Evolutionary conservation across 2,888 invertebrate species (phyloP).

Genomic region (Mesochorus sp.): DNA sequence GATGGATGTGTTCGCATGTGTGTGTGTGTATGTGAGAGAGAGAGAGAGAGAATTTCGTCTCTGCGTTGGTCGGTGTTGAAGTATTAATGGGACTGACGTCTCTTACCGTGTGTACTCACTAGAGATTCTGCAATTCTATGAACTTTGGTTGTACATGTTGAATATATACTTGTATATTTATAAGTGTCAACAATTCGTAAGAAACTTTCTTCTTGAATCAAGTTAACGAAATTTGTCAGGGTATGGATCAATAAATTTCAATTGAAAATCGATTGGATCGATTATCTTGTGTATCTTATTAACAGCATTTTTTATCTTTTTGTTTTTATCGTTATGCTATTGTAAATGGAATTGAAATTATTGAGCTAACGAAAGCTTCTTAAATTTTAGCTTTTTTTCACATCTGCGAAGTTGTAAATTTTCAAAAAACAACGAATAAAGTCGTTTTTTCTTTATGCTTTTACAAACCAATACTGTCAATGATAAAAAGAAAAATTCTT

Average conservation of each 20-base stretch:
- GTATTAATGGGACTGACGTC: slow-evolving; percentile 45
- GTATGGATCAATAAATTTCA: not conserved
- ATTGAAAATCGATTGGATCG: not conserved
- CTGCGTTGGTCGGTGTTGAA: slow-evolving; percentile 22
- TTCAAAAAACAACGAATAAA: too few relatives aligned
- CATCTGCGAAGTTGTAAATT: too few relatives aligned
- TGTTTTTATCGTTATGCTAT: too few relatives aligned
- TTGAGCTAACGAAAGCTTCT: too few relatives aligned
- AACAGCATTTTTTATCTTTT: too few relatives aligned
- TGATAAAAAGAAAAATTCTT: too few relatives aligned
- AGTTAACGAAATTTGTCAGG: not conserved
- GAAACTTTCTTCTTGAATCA: not conserved
- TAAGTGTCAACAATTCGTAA: not conserved
- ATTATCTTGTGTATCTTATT: too few relatives aligned
- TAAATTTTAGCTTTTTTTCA: too few relatives aligned
- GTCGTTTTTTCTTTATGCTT: too few relatives aligned
- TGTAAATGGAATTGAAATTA: too few relatives aligned
- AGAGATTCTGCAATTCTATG: slow-evolving; percentile 7
- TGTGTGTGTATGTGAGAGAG: not conserved
- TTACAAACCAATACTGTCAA: too few relatives aligned
- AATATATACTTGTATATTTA: slow-evolving; percentile 1
- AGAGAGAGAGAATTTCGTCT: slow-evolving; percentile 3
- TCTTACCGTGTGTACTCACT: slow-evolving; percentile 30
- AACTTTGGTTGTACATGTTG: not conserved
- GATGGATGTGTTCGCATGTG: slow-evolving; percentile 2